Conservation (phyloP, 2,888 invertebrate species). For the Ectobius pallidus region DNA sequence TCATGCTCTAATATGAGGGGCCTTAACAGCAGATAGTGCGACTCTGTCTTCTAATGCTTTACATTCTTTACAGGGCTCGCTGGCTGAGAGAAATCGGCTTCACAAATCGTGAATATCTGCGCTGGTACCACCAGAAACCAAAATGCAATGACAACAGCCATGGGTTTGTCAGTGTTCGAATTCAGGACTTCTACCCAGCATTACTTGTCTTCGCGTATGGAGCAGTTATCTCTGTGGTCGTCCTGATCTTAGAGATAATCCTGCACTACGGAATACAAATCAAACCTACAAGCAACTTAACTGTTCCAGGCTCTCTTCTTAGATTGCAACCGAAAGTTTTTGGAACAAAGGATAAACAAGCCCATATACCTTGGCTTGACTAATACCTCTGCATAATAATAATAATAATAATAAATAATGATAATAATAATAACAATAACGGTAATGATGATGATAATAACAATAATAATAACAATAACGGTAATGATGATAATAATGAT, state of each 20-base stretch:
- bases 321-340: no score
- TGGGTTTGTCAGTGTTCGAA: conserved; percentile 8
- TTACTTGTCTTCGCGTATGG: not conserved
- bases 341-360: no score
- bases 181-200: conserved; percentile 22
- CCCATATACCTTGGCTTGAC: no score
- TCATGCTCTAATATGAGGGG: no score
- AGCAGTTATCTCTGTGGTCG: not conserved
- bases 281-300: no score
- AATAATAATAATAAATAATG: not conserved
- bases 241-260: not conserved
- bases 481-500: not conserved
- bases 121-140: conserved; percentile 19
- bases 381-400: no score
- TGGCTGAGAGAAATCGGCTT: conserved; percentile 18
- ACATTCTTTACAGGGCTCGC: conserved; percentile 15
- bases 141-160: conserved; percentile 7
- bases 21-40: no score
- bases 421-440: not conserved
- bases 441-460: not conserved
- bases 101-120: not conserved
- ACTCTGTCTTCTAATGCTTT: no score
- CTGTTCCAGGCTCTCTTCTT: no score
- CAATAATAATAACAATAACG: not conserved
- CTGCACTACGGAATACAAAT: no score